Base-by-base conservation (phyloP, 2,113 vertebrate species). In the Nematolebias whitei region DNA sequence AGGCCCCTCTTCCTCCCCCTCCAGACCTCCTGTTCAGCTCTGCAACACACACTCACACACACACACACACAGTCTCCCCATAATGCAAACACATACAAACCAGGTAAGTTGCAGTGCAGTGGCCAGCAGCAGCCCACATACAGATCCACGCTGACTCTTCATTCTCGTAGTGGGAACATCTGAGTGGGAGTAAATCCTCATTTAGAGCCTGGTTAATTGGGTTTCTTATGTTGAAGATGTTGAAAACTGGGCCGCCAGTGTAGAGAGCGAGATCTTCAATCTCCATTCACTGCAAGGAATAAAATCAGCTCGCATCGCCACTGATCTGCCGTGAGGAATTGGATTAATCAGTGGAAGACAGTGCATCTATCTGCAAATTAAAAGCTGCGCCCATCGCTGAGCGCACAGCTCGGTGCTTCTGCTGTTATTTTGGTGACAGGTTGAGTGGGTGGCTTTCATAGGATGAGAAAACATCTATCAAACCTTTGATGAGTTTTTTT, bases 311-410 rank as follows among this genome's bases (percentile, higher is more conserved):
- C 78, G 84, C 86, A 71, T 86, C 78, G 65, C 52, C 35, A 58
- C 81, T 86, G 86, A 88, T 88, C 84, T 90, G 53, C 88, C 82
- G 49, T 88, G 85, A 82, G 63, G 57, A 91, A 93, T 93, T 71
- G 85, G 86, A 92, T 92, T 91, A 88, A 85, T 88, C 84, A 88
- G 68, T 79, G 11, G 47, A 23, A 78, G 76, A 74, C 78, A 62
- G 56, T 61, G 74, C 78, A 84, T 84, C 51, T 70, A 76, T 85
- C 83, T 66, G 63, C 67, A 75, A 76, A 84, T 88, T 85, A 79
- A 84, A 68, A 58, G 32, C 39, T 5, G 44, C 6, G 24, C 52
- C 76, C 55, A 40, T 80, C 71, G 39, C 62, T 66, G 63, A 82
- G 24, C 65, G 60, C 13, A 19, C 11, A 71, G 72, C 60, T 45